These are phyloP conservation scores for Clarias fuscus DNA, from an alignment of 2,797 vertebrate genomes.

Conservation along the genomic window DNA sequence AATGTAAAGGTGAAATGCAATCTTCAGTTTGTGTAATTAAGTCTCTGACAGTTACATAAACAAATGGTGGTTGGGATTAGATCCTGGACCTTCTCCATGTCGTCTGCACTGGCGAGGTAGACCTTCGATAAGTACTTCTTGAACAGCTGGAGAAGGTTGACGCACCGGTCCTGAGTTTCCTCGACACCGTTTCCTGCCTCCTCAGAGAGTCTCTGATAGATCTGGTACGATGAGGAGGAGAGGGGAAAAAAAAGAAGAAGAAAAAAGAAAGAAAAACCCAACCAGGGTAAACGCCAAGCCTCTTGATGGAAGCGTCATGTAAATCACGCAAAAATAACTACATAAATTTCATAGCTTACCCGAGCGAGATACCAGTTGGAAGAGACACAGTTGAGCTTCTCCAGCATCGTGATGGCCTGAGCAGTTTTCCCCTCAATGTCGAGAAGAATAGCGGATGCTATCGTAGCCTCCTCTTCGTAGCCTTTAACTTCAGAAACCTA, in stretches of 20 bases:
- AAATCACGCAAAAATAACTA: background rate
- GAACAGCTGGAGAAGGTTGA: slow-evolving; percentile 82
- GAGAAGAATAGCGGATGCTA: slow-evolving; percentile 84
- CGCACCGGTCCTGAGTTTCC: slow-evolving; percentile 88
- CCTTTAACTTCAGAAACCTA: slow-evolving; percentile 80
- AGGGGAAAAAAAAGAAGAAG: no score
- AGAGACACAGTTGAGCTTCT: slow-evolving; percentile 85
- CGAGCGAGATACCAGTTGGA: slow-evolving; percentile 92
- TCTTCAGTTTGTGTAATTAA: background rate
- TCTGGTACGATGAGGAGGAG: slow-evolving; percentile 67
- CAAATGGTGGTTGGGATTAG: background rate
- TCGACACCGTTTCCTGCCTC: slow-evolving; percentile 86
- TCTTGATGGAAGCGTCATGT: background rate
- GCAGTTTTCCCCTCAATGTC: slow-evolving; percentile 92
- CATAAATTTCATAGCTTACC: slow-evolving; percentile 69
- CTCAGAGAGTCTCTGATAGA: slow-evolving; percentile 91
- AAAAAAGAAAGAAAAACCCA: no score
- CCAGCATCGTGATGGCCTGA: slow-evolving; percentile 87
- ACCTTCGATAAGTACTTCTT: slow-evolving; percentile 85
- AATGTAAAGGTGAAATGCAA: slow-evolving; percentile 36
- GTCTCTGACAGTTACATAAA: background rate
- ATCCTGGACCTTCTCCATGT: slow-evolving; percentile 80
- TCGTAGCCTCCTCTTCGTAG: slow-evolving; percentile 84
- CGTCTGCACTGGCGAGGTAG: slow-evolving; percentile 77
- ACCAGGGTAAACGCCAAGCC: background rate